Conservation (phyloP, 1,140 invertebrate species). For the Ptiloglossa arizonensis region DNA sequence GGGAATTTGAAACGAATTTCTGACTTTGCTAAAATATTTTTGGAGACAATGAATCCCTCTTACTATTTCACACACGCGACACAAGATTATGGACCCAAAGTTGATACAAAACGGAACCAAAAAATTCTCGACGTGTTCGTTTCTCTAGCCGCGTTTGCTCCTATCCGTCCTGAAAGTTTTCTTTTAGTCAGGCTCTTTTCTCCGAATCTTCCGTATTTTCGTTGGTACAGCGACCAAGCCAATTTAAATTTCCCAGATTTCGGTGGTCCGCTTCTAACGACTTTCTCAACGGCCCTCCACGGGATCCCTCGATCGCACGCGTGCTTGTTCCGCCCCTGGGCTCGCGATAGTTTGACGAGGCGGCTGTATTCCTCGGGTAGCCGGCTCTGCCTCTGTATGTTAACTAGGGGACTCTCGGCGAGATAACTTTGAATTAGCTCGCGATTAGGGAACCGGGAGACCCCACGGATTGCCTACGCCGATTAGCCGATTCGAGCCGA, state of each 20-base stretch:
- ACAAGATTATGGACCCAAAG: too few species aligned
- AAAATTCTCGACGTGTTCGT: too few species aligned
- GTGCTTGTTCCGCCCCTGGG: background rate
- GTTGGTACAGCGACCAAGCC: conserved; percentile 41
- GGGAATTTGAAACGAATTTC: too few species aligned
- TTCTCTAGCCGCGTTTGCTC: too few species aligned
- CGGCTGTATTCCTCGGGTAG: conserved; percentile 22
- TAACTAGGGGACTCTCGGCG: conserved; percentile 47
- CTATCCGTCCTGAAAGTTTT: too few species aligned
- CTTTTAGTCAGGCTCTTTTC: too few species aligned
- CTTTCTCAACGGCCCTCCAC: conserved; percentile 72
- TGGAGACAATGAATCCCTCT: too few species aligned
- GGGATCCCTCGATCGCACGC: conserved; percentile 36
- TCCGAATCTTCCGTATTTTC: background rate
- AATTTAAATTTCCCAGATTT: conserved; percentile 75
- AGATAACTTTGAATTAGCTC: conserved; percentile 57
- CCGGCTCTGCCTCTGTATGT: conserved; percentile 30
- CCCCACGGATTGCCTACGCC: background rate
- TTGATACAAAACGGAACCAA: too few species aligned
- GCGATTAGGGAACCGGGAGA: conserved; percentile 29
- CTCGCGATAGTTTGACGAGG: conserved; percentile 57
- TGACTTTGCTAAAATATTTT: too few species aligned
- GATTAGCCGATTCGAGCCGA: background rate
- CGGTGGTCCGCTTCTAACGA: conserved; percentile 62
- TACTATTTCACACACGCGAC: too few species aligned